These are phyloP conservation scores for Charina bottae DNA, from an alignment of 2,113 vertebrate genomes.

Conservation along the genomic window DNA sequence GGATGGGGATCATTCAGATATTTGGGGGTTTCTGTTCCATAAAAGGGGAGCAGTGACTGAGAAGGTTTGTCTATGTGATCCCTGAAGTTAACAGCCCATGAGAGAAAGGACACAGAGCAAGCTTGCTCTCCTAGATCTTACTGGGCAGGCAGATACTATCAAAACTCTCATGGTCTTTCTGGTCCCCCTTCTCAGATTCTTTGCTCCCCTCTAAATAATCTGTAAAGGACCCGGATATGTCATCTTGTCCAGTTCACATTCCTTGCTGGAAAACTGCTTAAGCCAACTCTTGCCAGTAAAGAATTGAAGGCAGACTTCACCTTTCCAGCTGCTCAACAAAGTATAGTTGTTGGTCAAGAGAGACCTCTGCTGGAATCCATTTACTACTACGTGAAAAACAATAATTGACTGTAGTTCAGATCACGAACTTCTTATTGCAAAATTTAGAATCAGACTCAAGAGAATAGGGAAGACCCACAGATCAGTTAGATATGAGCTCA, in stretches of 20 bases:
- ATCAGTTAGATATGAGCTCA: no score
- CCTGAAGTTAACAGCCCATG: neutral
- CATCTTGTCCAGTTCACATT: conserved; percentile 26
- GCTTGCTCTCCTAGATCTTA: no score
- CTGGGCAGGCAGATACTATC: neutral
- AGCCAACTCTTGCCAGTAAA: neutral
- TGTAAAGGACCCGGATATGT: neutral
- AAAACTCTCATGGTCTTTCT: neutral
- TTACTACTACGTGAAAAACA: conserved; percentile 46
- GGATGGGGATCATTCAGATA: no score
- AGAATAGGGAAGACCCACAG: no score
- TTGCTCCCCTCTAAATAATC: neutral
- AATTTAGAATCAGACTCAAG: no score
- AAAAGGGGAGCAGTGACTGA: no score
- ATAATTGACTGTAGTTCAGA: no score
- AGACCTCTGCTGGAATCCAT: conserved; percentile 67
- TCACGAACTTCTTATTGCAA: no score
- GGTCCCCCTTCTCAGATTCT: neutral
- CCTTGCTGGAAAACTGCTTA: neutral
- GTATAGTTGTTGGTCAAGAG: conserved; percentile 61
- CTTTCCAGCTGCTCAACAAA: rapidly evolving
- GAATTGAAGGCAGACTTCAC: neutral
- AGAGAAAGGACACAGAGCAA: neutral
- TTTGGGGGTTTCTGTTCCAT: no score
- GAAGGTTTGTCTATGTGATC: neutral